phyloP scores from a whole-genome alignment of 2,888 invertebrate species.

The Megaustenia siamemsis region DNA sequence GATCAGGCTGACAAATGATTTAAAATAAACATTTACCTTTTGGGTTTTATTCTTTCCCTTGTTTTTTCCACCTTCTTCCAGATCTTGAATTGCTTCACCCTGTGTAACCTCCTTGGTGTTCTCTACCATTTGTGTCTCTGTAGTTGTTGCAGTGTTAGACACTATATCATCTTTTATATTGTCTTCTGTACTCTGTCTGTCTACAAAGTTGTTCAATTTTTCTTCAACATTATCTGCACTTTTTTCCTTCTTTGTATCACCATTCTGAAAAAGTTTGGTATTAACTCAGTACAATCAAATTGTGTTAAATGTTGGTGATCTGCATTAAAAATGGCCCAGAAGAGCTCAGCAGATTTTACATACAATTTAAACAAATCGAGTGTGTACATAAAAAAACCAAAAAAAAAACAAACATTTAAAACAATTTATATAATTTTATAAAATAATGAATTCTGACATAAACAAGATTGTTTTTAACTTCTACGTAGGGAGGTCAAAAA shows the following conservation, averaged over 20 bases:
- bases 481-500: no score
- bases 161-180: neutral
- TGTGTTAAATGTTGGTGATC: no score
- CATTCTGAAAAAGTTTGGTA: neutral
- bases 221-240: neutral
- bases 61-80: conserved; percentile 33
- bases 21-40: no score
- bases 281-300: neutral
- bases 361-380: no score
- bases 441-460: no score
- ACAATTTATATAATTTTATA: no score
- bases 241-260: neutral
- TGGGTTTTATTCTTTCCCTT: conserved; percentile 47
- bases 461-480: no score
- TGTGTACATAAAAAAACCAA: no score
- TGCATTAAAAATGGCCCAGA: no score
- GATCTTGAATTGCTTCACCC: neutral
- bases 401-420: no score
- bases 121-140: neutral
- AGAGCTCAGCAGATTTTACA: no score
- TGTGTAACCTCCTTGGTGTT: neutral
- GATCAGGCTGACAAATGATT: no score
- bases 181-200: neutral
- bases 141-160: neutral
- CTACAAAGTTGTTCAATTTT: neutral